Evolutionary conservation across 2,888 invertebrate species (phyloP).

Genomic region (Drosophila falleni): DNA sequence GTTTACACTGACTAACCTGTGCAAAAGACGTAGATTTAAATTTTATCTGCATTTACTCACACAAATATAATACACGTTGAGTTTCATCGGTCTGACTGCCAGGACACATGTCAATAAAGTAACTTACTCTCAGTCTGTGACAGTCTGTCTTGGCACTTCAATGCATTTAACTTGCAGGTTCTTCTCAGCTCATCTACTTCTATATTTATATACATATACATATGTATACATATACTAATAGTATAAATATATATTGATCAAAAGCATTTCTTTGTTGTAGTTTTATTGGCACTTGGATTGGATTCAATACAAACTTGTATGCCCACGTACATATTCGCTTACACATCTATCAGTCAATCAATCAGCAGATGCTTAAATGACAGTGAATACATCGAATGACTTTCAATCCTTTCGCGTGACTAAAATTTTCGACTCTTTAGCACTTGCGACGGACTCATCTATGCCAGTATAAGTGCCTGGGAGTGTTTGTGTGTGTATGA

Average conservation of each 20-base stretch:
- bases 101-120: conserved; percentile 69
- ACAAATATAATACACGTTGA: conserved; percentile 39
- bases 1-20: conserved; percentile 26
- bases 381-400: conserved; percentile 77
- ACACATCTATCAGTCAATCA: conserved; percentile 67
- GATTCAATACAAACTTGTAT: conserved; percentile 46
- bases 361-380: conserved; percentile 76
- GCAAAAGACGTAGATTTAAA: conserved; percentile 62
- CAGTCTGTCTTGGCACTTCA: conserved; percentile 55
- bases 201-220: conserved; percentile 17
- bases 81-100: conserved; percentile 35
- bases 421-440: conserved; percentile 78
- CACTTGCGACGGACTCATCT: conserved; percentile 60
- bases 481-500: conserved; percentile 16
- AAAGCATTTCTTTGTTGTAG: conserved; percentile 55
- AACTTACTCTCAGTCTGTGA: conserved; percentile 16
- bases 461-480: conserved; percentile 18
- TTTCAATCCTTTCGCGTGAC: conserved; percentile 81
- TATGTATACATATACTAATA: background rate
- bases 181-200: conserved; percentile 16
- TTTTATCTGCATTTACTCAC: conserved; percentile 59
- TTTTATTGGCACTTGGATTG: conserved; percentile 43
- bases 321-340: conserved; percentile 9
- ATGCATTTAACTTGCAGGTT: conserved; percentile 65
- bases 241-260: conserved; percentile 10